phyloP scores from a whole-genome alignment of 2,113 vertebrate genomes.

The Odocoileus hemionus region DNA sequence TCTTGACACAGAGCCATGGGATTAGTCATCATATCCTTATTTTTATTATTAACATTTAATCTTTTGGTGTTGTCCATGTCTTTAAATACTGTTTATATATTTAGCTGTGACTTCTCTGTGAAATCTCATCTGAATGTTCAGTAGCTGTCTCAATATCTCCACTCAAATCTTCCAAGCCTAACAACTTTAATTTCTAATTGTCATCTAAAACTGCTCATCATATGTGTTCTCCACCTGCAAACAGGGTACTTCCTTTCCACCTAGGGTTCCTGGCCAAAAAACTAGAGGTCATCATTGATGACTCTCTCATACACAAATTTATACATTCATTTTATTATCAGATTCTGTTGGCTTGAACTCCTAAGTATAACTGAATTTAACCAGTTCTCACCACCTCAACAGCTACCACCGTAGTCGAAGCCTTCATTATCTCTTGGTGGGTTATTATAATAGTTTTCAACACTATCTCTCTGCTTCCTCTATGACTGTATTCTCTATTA shows the following conservation, averaged over 20 bases:
- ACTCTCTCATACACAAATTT: not conserved
- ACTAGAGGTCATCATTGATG: no score
- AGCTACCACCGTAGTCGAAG: not conserved
- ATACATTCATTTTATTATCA: not conserved
- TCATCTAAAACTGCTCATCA: not conserved
- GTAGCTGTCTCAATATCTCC: not conserved
- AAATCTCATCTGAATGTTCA: not conserved
- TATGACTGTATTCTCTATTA: not conserved
- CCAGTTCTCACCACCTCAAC: not conserved
- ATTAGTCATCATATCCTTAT: not conserved
- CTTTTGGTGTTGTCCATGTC: not conserved
- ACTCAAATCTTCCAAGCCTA: not conserved
- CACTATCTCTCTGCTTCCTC: not conserved
- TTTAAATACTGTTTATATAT: not conserved
- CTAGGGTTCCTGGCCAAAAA: not conserved
- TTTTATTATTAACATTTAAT: not conserved
- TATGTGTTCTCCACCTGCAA: not conserved
- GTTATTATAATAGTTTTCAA: not conserved
- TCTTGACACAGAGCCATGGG: not conserved
- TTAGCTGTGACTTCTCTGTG: not conserved
- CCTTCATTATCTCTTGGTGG: not conserved
- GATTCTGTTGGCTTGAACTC: not conserved
- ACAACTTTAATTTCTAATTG: not conserved
- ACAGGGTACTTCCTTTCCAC: not conserved
- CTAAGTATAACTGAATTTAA: not conserved